Conservation (phyloP, 1,140 invertebrate species). For the Anoplophora glabripennis region DNA sequence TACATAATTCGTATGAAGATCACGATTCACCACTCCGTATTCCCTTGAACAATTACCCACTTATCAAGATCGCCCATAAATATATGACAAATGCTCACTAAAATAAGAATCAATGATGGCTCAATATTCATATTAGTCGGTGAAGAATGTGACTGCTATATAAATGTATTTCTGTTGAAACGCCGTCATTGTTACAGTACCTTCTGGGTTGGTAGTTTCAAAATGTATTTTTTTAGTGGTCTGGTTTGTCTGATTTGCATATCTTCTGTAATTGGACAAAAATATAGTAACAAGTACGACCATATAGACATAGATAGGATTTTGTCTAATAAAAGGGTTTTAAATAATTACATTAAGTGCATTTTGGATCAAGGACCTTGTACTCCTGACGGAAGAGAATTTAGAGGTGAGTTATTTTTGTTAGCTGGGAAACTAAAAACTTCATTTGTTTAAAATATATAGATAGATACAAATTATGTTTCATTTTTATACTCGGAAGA, state of each 20-base stretch:
- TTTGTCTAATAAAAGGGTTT: constrained; percentile 59
- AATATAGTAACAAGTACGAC: constrained; percentile 61
- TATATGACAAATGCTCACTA: too few relatives aligned
- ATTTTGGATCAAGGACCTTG: constrained; percentile 66
- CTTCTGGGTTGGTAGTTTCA: background rate
- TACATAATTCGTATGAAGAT: too few relatives aligned
- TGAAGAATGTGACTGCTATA: too few relatives aligned
- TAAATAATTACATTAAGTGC: constrained; percentile 65
- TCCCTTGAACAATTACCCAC: too few relatives aligned
- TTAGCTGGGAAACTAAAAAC: background rate
- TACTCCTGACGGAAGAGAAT: constrained; percentile 64
- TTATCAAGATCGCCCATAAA: too few relatives aligned
- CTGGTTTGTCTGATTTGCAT: constrained; percentile 1
- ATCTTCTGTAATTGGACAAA: constrained; percentile 8
- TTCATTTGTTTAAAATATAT: too few relatives aligned
- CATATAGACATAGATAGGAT: constrained; percentile 63
- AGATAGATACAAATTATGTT: too few relatives aligned
- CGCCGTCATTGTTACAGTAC: background rate
- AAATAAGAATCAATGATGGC: too few relatives aligned
- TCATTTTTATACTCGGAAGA: too few relatives aligned
- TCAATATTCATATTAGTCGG: too few relatives aligned
- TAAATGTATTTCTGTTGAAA: background rate
- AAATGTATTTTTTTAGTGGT: background rate
- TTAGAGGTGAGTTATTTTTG: constrained; percentile 59
- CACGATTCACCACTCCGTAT: too few relatives aligned